Evolutionary conservation across 92 coral and sea anemone genomes (phyloP), one percentile per base, ranked within the genome.

Genomic region (Zoanthus sansibaricus): DNA sequence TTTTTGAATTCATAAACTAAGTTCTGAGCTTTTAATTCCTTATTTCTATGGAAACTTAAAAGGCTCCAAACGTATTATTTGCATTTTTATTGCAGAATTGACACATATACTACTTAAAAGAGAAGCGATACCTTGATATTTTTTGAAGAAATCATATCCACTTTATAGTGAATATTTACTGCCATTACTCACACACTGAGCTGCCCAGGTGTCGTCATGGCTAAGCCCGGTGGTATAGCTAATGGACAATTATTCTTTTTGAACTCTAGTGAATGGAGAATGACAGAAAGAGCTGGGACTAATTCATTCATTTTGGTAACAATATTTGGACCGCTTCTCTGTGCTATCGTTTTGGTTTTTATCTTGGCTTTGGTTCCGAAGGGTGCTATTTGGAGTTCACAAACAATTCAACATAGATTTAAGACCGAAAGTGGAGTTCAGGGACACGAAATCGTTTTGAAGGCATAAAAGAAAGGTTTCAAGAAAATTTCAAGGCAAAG

Each of bases 311-410:
- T 80, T 30, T 37, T 66, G 61, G 10, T 80, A 13, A 80, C 75
- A 9, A 48, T 80, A 13, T 15, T 80, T 20, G 85, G 74, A 15
- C 85, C 85, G n/a, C 45, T 48, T 21, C 18, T 80, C 20, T 20
- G 46, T 45, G 42, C 64, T 46, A 45, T 66, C 58, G 74, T 66
- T 80, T 21, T 80, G 44, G 18, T 80, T 52, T 80, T 15, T 47
- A 9, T 64, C 7, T 2, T 46, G 12, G 56, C 37, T 66, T 80
- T 62, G 18, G 20, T 46, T 17, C 31, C 74, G 5, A 66, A 42
- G 18, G 18, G 61, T 47, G n/a, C 52, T 21, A 1, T 4, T 49
- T 44, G 74, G 18, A 75, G 74, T 13, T n/a, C 66, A 52, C 0
- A 42, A 52, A 37, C 15, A 9, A 8, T 54, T 54, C 42, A 17